Base-by-base conservation (phyloP, 2,888 invertebrate genomes). In the Priocnemis perturbator region DNA sequence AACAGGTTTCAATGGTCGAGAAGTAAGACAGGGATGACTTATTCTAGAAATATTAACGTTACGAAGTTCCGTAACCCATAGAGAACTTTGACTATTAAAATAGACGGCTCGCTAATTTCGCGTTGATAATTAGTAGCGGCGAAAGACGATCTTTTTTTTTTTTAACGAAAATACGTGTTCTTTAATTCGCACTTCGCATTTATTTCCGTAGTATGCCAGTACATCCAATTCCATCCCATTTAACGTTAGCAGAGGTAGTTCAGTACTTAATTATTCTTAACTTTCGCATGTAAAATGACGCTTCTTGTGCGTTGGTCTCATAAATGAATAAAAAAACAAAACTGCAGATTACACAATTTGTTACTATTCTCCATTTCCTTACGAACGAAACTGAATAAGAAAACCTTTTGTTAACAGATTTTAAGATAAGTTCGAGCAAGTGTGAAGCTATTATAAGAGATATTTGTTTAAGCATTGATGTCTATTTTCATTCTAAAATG, bases 161-260 rank as follows among this genome's bases (percentile, higher is more conserved):
- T 47, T 59, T 23, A 21, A 52, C 2, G 14, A 59, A 69, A 67
- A 67, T 60, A 37, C 45, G 17, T 57, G 23, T 62, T 60, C 44
- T 56, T 53, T 58, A 56, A 70, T 60, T 64, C 61, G 62, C 65
- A 57, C 62, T 65, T 65, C 70, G 52, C 66, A 72, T 70, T 62
- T 17, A 20, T 65, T 53, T 58, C 62, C 60, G 60, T 73, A 58
- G 50, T 71, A 57, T 26, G 64, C 69, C 69, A 67, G 70, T 64
- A 62, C 50, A 65, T 69, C 81, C 74, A 79, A 79, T 79, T 79
- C 78, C 79, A 81, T 81, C 78, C 72, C 71, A 52, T 67, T 26
- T 30, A 52, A 57, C 37, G 61, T 44, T 15, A 53, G 71, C 69
- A 64, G 58, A 63, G 48, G 26, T 21, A 52, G 64, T 64, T 58